Conservation (phyloP, 2,113 vertebrate species). For the Falcunculus frontatus region DNA sequence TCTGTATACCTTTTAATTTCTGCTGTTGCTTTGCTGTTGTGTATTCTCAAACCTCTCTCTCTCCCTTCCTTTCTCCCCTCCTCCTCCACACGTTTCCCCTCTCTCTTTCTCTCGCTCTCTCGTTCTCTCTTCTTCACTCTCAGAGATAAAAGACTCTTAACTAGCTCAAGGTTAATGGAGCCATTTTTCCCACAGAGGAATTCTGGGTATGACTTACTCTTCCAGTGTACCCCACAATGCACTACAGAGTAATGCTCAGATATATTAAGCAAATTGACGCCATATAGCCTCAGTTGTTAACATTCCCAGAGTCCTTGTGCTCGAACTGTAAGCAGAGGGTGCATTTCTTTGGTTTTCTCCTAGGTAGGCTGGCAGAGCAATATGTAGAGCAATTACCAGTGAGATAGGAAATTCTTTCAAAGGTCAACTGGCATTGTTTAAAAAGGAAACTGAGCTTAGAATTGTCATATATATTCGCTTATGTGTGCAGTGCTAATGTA, state of each 20-base stretch:
- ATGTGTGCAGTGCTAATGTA: conserved; percentile 71
- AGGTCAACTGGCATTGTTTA: conserved; percentile 60
- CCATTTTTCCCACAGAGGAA: conserved; percentile 91
- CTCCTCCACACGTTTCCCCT: neutral
- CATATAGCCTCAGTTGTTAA: conserved; percentile 87
- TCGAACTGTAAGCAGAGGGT: conserved; percentile 92
- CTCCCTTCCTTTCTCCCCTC: neutral
- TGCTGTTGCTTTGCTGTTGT: conserved; percentile 98
- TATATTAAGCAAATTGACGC: conserved; percentile 79
- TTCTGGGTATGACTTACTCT: conserved; percentile 89
- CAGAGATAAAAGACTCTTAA: conserved; percentile 99
- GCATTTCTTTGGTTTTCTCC: conserved; percentile 97
- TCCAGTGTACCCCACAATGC: conserved; percentile 76
- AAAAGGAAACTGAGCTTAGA: conserved; percentile 69
- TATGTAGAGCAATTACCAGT: conserved; percentile 66
- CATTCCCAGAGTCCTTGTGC: conserved; percentile 96
- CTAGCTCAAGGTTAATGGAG: conserved; percentile 98
- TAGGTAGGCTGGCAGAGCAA: conserved; percentile 69
- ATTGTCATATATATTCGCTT: conserved; percentile 69
- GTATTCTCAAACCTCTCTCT: conserved; percentile 82
- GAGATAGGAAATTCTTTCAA: conserved; percentile 68
- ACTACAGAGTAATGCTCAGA: conserved; percentile 83
- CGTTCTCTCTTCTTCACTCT: conserved; percentile 76
- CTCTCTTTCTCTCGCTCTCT: conserved; percentile 44
- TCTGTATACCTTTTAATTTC: conserved; percentile 88